Evolutionary conservation across 2,888 invertebrate genomes (phyloP), one percentile per base, ranked within the genome.

Genomic region (Drosophila antonietae): DNA sequence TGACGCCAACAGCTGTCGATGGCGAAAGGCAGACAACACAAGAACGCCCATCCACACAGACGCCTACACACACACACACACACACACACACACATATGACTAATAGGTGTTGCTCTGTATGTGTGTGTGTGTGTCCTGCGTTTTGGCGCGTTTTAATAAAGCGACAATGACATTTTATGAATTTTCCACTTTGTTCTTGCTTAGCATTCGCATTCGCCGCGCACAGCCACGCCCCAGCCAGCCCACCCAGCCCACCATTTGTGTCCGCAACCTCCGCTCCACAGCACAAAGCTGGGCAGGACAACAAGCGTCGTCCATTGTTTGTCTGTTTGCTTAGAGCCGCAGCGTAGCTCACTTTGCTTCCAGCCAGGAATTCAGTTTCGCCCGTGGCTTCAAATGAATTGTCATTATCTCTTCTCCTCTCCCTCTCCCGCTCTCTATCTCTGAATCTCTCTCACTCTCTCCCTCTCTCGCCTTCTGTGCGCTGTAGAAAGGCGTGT

Each of bases 1-100:
- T 89, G 85, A 89, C 88, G 89, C 85, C 89, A 85, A 89, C 85
- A 85, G 85, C 84, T 85, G 85, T 87, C 89, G 87, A 83, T 89
- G 80, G 75, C 73, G 66, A 78, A 81, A 67, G 71, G 83, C 80
- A 81, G 89, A 88, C 87, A 83, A 80, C 71, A 67, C 52, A 51
- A 67, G 39, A 20, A 15, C 33, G 2, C 47, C n/a, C 20, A 64
- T 52, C 37, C 64, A 41, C 41, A 41, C 39, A 37, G 12, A 37
- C 37, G 2, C 37, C 1, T n/a, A n/a, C 37, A 33, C n/a, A 12
- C 12, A n/a, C 44, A 15, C 20, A 59, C 57, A 33, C 59, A 47
- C 28, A 23, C 31, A 47, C 44, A 43, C 46, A 58, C 56, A 35
- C 52, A 37, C 64, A 20, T 20, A 20, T 20, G 20, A 20, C 20